Percentiles rank a stretch among this genome's conserved stretches.
Evolutionary conservation across 2,888 invertebrate genomes (phyloP).

Genomic region (Platycheirus albimanus): DNA sequence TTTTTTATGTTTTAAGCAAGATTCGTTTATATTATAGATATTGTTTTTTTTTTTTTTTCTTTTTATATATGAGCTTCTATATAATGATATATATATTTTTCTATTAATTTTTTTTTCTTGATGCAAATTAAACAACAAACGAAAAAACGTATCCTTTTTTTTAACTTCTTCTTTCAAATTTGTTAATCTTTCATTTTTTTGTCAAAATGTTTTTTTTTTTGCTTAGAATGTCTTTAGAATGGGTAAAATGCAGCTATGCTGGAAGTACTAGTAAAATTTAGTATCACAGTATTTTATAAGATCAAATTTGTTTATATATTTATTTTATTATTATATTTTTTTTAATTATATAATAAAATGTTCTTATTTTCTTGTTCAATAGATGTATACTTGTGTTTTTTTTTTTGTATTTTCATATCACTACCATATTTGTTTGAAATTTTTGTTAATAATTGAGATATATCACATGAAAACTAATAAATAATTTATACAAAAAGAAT

Average conservation of each 20-base stretch:
- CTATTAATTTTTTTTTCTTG: constrained; percentile 19
- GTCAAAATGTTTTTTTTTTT: constrained; percentile 45
- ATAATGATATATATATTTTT: constrained; percentile 27
- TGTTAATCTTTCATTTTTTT: constrained; percentile 24
- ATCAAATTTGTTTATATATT: constrained; percentile 78
- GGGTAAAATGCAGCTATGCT: constrained; percentile 83
- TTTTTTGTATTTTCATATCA: constrained; percentile 58
- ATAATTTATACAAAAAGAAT: not conserved
- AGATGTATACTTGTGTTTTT: constrained; percentile 71
- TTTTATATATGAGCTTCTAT: constrained; percentile 43
- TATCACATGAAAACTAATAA: constrained; percentile 29
- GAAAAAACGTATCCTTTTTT: constrained; percentile 44
- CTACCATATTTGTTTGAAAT: constrained; percentile 55
- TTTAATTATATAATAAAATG: constrained; percentile 68
- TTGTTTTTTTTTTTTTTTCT: too few species aligned
- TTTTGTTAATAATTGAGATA: constrained; percentile 39
- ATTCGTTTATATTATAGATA: constrained; percentile 58
- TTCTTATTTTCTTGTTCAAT: constrained; percentile 65
- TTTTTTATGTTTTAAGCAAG: constrained; percentile 50
- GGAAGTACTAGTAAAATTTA: constrained; percentile 83
- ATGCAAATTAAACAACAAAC: constrained; percentile 69
- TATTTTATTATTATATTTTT: constrained; percentile 54
- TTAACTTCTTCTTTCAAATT: constrained; percentile 33
- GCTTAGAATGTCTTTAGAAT: constrained; percentile 82
- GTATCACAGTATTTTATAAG: constrained; percentile 83